These are phyloP conservation scores for Drosophila sproati DNA, from an alignment of 1,140 invertebrate species.

Conservation along the genomic window DNA sequence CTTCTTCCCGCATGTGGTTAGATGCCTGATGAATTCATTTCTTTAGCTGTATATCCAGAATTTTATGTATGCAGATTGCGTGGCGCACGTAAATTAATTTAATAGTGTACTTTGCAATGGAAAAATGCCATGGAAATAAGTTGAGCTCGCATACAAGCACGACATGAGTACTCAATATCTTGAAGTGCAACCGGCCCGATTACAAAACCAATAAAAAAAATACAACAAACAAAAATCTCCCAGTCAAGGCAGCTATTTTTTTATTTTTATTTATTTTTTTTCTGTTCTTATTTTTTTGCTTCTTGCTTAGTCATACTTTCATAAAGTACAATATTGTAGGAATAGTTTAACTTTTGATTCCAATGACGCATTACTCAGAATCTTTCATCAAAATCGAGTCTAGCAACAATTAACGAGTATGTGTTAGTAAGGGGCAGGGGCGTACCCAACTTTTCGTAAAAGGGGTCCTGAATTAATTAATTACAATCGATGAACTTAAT, in stretches of 20 bases:
- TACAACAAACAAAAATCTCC: not conserved
- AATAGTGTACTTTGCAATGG: conserved; percentile 64
- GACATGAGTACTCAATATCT: conserved; percentile 34
- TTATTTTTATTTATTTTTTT: too few relatives aligned
- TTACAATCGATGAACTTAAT: too few relatives aligned
- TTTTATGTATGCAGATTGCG: conserved; percentile 79
- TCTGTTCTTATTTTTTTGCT: not conserved
- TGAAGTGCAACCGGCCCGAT: conserved; percentile 44
- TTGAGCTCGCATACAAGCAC: conserved; percentile 22
- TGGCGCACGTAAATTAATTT: conserved; percentile 77
- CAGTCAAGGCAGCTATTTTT: not conserved
- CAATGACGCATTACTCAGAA: not conserved
- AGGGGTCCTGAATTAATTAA: too few relatives aligned
- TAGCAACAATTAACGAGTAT: too few relatives aligned
- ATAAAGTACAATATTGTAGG: not conserved
- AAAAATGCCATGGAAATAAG: conserved; percentile 39
- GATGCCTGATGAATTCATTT: conserved; percentile 51
- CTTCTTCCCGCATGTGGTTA: conserved; percentile 34
- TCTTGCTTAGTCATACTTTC: not conserved
- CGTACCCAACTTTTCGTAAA: too few relatives aligned
- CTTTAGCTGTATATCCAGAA: conserved; percentile 7
- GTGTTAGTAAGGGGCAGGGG: too few relatives aligned
- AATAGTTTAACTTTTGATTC: not conserved
- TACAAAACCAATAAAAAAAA: conserved; percentile 31
- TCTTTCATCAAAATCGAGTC: not conserved